Percentiles rank a stretch among this genome's conserved stretches.
These are phyloP conservation scores for Oreocharis arfaki DNA, from an alignment of 2,113 vertebrate species.

Conservation along the genomic window DNA sequence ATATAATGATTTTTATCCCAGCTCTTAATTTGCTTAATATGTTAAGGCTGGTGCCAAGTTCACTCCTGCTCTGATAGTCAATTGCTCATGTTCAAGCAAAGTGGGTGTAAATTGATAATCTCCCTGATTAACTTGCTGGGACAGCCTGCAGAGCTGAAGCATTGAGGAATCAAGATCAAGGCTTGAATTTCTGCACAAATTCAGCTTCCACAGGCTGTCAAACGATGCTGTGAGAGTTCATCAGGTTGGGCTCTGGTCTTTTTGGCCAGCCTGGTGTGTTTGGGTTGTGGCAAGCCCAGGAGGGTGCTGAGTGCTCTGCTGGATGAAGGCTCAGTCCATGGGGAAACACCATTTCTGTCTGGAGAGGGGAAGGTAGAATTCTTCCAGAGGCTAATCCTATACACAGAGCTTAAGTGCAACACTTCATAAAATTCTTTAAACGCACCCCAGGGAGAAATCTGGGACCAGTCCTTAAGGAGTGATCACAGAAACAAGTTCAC, in stretches of 20 bases:
- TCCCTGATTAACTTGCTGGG: conserved; percentile 11
- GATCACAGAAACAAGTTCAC: neutral
- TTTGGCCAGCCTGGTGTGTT: neutral
- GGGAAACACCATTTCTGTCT: neutral
- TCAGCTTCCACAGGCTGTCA: neutral
- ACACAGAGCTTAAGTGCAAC: neutral
- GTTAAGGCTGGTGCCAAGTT: neutral
- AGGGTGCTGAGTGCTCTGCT: neutral
- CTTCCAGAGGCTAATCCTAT: neutral
- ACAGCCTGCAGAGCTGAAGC: neutral
- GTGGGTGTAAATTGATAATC: conserved; percentile 26
- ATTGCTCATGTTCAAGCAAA: conserved; percentile 9
- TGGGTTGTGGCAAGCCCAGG: neutral
- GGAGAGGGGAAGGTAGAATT: neutral
- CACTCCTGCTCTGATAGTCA: neutral
- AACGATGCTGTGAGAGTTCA: neutral
- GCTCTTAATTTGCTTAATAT: conserved; percentile 36
- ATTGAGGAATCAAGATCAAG: neutral
- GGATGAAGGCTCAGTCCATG: neutral
- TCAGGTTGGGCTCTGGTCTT: neutral
- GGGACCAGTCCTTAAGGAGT: neutral
- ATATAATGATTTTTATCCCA: conserved; percentile 24
- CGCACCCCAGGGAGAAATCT: neutral
- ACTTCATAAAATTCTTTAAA: neutral
- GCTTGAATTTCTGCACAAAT: neutral